These are phyloP conservation scores for Mamestra configurata DNA, from an alignment of 1,140 invertebrate species.

Conservation along the genomic window DNA sequence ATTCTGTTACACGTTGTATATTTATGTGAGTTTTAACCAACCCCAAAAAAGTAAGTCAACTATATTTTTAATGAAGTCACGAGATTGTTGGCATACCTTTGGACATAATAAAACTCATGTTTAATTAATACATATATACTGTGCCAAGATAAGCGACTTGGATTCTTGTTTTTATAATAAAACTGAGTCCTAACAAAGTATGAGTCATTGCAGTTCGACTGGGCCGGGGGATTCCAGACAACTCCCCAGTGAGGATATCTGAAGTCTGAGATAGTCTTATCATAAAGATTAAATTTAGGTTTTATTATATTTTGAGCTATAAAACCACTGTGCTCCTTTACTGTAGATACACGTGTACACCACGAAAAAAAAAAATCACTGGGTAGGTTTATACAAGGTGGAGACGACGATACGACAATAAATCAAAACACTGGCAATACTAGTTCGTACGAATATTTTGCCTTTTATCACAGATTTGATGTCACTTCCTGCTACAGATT, in stretches of 20 bases:
- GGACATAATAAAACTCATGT: not conserved
- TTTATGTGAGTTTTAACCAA: not conserved
- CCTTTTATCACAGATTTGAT: no score
- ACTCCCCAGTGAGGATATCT: not conserved
- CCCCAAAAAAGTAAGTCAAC: no score
- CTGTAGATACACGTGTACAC: no score
- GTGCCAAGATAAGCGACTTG: conserved; percentile 9
- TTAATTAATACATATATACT: not conserved
- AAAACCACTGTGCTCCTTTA: not conserved
- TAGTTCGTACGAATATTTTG: no score
- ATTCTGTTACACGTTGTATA: no score
- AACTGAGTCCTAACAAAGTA: not conserved
- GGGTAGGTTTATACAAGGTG: no score
- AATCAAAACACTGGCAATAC: no score
- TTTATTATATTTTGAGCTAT: not conserved
- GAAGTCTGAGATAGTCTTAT: not conserved
- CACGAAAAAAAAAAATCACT: no score
- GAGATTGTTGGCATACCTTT: not conserved
- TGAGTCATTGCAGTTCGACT: conserved; percentile 8
- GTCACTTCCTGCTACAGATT: no score
- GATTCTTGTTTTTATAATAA: not conserved
- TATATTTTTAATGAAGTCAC: not conserved
- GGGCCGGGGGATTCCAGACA: conserved; percentile 6
- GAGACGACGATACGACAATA: no score
- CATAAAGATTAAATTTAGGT: not conserved